Base-by-base conservation (phyloP, 2,113 vertebrate genomes). In the Dolichallabes microphthalmus region DNA sequence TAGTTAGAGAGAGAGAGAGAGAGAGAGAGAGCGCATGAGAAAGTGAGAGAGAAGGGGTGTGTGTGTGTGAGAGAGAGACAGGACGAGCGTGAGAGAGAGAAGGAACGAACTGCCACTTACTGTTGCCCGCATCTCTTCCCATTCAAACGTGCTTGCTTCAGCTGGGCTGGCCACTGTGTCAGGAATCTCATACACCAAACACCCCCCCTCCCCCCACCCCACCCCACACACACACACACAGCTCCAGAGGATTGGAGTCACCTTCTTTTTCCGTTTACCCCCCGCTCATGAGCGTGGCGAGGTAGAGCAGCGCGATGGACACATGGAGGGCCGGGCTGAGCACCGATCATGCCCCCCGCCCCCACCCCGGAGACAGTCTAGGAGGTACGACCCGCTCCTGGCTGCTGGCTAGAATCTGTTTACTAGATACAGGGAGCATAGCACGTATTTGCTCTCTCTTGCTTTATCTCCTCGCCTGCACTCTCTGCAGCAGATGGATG, bases 101-200 rank as follows among this genome's bases (percentile, higher is more conserved):
- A 88, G 92, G 91, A 90, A 90, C 87, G 87, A 87, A 92, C 87
- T 89, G 85, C 90, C 91, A 98, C 96, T 97, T 96, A 98, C 97
- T 95, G 95, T 96, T 93, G 95, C 94, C 94, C 94, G 95, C 96
- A 97, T 97, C 91, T 93, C 96, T 95, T 90, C 94, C 88, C 95
- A 96, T 95, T 95, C 95, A 96, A 93, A 92, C 94, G 93, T 91
- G 81, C 53, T 79, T 74, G 82, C 77, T 86, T 86, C 82, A 84
- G 75, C 80, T 83, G 66, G 63, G 93, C 93, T 94, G 92, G 86
- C 94, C 85, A 89, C 79, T 92, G 93, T 91, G 90, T 93, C 86
- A 86, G 81, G 86, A 87, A 63, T 75, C 66, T 79, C 78, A 55
- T 80, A 85, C 74, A 84, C 82, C 89, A 64, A 30, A 39, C 25